Conservation (phyloP, 2,797 vertebrate species). For the Malurus leucopterus region DNA sequence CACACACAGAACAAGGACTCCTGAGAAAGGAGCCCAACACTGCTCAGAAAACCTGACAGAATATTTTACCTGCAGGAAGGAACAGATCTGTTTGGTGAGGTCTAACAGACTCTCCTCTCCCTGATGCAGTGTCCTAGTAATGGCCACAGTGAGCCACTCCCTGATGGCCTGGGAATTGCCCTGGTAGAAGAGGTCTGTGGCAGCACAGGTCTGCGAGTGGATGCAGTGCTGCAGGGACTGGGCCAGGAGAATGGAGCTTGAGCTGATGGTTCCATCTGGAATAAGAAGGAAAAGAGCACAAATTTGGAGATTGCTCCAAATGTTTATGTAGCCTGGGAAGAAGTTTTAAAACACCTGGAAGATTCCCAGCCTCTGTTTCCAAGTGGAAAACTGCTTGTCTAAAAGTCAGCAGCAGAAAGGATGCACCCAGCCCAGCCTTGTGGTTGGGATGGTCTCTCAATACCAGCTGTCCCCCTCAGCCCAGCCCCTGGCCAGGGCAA, state of each 20-base stretch:
- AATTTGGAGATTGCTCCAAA: neutral
- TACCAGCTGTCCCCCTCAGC: neutral
- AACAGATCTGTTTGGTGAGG: constrained; percentile 94
- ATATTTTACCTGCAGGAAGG: constrained; percentile 87
- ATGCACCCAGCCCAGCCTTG: neutral
- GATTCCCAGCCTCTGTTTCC: neutral
- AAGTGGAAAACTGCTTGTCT: neutral
- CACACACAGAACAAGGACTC: neutral
- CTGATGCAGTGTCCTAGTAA: constrained; percentile 92
- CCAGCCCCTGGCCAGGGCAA: neutral
- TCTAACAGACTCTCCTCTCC: constrained; percentile 94
- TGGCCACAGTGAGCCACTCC: constrained; percentile 94
- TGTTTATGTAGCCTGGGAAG: rapidly evolving
- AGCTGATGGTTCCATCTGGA: constrained; percentile 93
- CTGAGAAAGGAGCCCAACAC: neutral
- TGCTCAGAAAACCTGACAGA: neutral
- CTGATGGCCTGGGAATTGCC: constrained; percentile 87
- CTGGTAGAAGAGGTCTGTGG: constrained; percentile 96
- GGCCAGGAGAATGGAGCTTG: constrained; percentile 88
- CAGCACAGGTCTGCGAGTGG: constrained; percentile 90
- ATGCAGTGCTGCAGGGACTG: constrained; percentile 93
- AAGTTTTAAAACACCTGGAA: neutral
- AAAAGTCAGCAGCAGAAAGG: neutral
- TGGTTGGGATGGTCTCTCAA: neutral
- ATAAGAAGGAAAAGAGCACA: neutral